Base-by-base conservation (phyloP, 2,888 invertebrate species). In the Abrostola tripartita region DNA sequence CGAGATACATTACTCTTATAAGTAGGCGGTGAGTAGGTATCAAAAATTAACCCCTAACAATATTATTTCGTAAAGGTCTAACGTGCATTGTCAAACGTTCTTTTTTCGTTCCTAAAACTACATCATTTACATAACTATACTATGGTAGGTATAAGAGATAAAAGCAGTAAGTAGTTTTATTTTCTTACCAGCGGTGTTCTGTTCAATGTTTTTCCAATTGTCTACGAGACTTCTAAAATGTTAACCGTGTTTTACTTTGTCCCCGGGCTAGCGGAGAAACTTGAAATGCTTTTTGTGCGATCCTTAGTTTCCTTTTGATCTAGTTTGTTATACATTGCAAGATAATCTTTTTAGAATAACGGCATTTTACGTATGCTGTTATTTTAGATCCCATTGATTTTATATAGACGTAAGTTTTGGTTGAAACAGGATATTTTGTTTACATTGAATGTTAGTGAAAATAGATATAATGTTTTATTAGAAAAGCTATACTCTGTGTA, bases 281-380 rank as follows among this genome's bases (percentile, higher is more conserved):
- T 67, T 71, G 38, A 40, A 59, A 76, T 64, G 55, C 37, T 61
- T 52, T 63, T 6, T 11, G 52, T 67, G 66, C 63, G 49, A 52
- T 64, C 44, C 68, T 56, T 71, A 67, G 63, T 37, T 52, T 7
- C 40, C 58, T 56, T 61, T 63, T 76, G 76, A 65, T 75, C 65
- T 70, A 75, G 36, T 75, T 75, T 75, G 71, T 61, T 64, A 75
- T 75, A 41, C 7, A 75, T 58, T 52, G 51, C 50, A 5, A 47
- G 55, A 52, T 47, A 10, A 52, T 58, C 38, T 44, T 40, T 57
- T 69, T 10, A 5, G 5, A 11, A 6, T 5, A 11, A 36, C 11
- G 11, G 14, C 10, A 35, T 24, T 24, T 24, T 24, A 5, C 24
- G 9, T 24, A 1, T 8, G 7, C 7, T 24, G 5, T 35, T 7